Percentiles rank a stretch among this genome's conserved stretches.
Evolutionary conservation across 2,888 invertebrate genomes (phyloP).

Genomic region (Ochropacha duplaris): DNA sequence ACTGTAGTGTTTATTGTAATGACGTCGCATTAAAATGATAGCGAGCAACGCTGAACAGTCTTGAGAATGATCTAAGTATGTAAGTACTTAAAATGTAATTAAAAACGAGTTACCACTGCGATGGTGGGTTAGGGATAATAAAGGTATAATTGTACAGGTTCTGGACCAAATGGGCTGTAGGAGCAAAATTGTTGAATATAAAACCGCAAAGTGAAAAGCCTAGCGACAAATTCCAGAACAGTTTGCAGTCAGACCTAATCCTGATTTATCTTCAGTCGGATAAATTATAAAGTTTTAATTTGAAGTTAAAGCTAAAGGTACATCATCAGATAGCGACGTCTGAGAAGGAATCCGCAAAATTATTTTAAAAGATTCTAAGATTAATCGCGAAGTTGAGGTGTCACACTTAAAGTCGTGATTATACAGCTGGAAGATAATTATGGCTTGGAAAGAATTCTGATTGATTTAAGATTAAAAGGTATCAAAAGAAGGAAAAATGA

Average conservation of each 20-base stretch:
- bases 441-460: background rate
- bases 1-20: constrained; percentile 41
- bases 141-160: constrained; percentile 63
- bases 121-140: constrained; percentile 54
- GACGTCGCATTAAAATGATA: constrained; percentile 44
- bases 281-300: constrained; percentile 23
- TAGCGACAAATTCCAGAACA: constrained; percentile 21
- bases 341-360: background rate
- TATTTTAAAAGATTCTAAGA: background rate
- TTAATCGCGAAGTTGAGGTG: background rate
- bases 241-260: constrained; percentile 19
- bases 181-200: constrained; percentile 49
- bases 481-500: constrained; percentile 13
- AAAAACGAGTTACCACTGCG: constrained; percentile 64
- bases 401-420: background rate
- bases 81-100: constrained; percentile 65
- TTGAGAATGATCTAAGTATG: constrained; percentile 49
- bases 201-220: constrained; percentile 26
- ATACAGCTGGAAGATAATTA: background rate
- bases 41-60: constrained; percentile 38
- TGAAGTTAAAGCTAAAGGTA: constrained; percentile 15
- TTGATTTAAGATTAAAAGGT: constrained; percentile 1
- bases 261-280: constrained; percentile 22
- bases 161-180: constrained; percentile 36
- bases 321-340: background rate